Conservation (phyloP, 2,888 invertebrate species). For the Cheilosia variabilis region DNA sequence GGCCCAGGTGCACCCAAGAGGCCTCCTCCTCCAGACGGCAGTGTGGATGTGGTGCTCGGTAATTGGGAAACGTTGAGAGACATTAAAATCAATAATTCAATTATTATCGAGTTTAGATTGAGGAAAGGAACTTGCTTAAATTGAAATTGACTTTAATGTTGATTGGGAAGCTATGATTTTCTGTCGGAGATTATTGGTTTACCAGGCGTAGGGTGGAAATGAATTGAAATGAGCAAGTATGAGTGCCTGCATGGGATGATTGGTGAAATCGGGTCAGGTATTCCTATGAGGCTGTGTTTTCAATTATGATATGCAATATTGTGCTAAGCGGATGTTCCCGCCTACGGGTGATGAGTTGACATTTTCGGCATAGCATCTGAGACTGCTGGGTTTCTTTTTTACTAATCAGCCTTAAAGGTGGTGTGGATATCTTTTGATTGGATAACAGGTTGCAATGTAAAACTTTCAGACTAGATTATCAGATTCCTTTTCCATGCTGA, state of each 20-base stretch:
- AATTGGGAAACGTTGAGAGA: slow-evolving; percentile 59
- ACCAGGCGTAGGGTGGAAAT: slow-evolving; percentile 18
- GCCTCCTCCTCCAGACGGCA: not conserved
- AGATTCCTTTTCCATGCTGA: too few relatives aligned
- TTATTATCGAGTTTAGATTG: slow-evolving; percentile 72
- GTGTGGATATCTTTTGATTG: not conserved
- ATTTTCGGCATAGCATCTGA: not conserved
- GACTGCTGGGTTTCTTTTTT: not conserved
- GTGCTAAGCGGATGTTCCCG: not conserved
- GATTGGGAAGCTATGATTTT: slow-evolving; percentile 63
- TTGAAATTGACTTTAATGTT: slow-evolving; percentile 66
- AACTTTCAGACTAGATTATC: not conserved
- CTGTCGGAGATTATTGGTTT: slow-evolving; percentile 41
- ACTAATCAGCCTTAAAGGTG: too few relatives aligned
- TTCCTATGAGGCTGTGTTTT: not conserved
- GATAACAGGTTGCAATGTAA: not conserved
- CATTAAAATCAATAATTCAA: slow-evolving; percentile 74
- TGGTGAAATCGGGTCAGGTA: slow-evolving; percentile 27
- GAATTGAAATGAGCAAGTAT: slow-evolving; percentile 22
- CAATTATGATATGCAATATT: not conserved
- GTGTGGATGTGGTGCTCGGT: slow-evolving; percentile 18
- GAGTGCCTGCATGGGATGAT: slow-evolving; percentile 1
- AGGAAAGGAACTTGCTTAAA: slow-evolving; percentile 54
- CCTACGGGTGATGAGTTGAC: not conserved
- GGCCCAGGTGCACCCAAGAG: slow-evolving; percentile 9